Evolutionary conservation across 2,888 invertebrate species (phyloP).

Genomic region (Standfussiana lucernea): DNA sequence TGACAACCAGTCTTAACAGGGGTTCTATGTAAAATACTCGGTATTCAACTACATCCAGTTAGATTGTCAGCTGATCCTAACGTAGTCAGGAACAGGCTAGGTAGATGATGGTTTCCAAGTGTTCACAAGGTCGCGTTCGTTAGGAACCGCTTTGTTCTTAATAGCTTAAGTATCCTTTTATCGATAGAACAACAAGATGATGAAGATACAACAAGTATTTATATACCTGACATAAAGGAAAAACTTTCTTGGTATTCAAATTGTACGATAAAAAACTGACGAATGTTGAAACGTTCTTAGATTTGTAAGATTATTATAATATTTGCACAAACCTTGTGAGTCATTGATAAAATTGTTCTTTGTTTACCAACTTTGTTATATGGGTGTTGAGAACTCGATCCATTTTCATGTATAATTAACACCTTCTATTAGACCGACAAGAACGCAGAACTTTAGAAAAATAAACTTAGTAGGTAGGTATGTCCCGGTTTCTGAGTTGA

Average conservation of each 20-base stretch:
- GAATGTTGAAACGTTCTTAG: constrained; percentile 26
- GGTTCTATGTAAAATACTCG: not conserved
- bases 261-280: constrained; percentile 41
- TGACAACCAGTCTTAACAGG: not conserved
- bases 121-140: not conserved
- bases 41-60: not conserved
- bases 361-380: constrained; percentile 29
- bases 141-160: constrained; percentile 1
- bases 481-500: not conserved
- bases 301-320: constrained; percentile 48
- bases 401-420: constrained; percentile 19
- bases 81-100: not conserved
- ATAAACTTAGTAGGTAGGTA: not conserved
- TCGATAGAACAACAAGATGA: too few species aligned
- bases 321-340: constrained; percentile 46
- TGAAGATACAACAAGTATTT: not conserved
- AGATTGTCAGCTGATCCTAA: not conserved
- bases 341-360: constrained; percentile 46
- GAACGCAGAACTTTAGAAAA: not conserved
- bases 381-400: constrained; percentile 2
- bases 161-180: constrained; percentile 21
- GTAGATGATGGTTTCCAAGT: not conserved
- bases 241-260: constrained; percentile 13
- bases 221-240: constrained; percentile 9
- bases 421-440: constrained; percentile 1